phyloP scores from a whole-genome alignment of 2,113 vertebrate species.

The Callipepla squamata region DNA sequence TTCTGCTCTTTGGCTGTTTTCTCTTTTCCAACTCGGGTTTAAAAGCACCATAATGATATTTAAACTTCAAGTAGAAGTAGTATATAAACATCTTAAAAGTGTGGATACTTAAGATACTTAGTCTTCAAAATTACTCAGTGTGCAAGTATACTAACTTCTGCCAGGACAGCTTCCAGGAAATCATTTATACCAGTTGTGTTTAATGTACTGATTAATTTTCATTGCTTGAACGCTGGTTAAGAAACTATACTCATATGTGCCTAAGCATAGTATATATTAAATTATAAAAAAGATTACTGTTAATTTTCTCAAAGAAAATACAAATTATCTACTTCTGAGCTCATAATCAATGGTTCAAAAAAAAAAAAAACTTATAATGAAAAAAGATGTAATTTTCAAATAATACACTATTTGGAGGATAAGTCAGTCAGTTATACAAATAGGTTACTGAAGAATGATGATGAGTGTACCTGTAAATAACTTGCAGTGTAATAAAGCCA shows the following conservation, averaged over 20 bases:
- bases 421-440: background rate
- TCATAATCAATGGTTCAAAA: background rate
- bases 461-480: background rate
- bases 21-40: conserved; percentile 28
- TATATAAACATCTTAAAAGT: conserved; percentile 44
- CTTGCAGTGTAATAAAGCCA: background rate
- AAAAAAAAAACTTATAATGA: background rate
- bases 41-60: conserved; percentile 46
- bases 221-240: background rate
- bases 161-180: background rate
- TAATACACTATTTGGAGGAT: background rate
- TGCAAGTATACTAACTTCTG: background rate
- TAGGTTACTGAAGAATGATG: background rate
- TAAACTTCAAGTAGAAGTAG: conserved; percentile 6
- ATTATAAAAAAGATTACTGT: background rate
- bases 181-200: background rate
- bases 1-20: conserved; percentile 43
- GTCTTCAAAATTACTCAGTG: background rate
- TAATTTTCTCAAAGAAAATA: background rate
- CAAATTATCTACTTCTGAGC: background rate
- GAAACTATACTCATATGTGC: background rate
- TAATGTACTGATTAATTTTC: background rate
- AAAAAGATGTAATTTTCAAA: background rate
- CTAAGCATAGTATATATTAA: background rate
- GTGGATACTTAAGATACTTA: conserved; percentile 11